Percentiles rank a stretch among this genome's conserved stretches.
Conservation (phyloP, 2,113 vertebrate genomes). For the Ptyas mucosa region DNA sequence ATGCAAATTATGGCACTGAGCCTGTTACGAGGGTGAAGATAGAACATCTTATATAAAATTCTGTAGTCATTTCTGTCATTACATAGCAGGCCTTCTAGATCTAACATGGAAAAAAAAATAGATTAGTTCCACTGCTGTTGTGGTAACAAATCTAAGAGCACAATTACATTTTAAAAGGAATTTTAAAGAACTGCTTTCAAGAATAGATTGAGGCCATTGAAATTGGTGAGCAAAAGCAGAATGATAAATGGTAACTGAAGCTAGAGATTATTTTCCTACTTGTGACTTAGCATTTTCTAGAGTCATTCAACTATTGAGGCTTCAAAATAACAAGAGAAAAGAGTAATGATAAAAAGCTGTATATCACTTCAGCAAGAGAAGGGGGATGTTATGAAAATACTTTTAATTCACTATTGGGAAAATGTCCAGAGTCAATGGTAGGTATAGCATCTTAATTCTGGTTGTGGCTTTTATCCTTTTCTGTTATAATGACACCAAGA, state of each 20-base stretch:
- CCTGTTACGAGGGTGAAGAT: background rate
- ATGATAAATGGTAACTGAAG: background rate
- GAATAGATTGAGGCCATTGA: background rate
- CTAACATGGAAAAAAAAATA: background rate
- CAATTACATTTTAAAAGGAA: background rate
- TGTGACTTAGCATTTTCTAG: background rate
- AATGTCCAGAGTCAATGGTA: background rate
- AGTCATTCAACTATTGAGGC: background rate
- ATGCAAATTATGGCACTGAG: background rate
- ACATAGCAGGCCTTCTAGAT: background rate
- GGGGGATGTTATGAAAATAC: background rate
- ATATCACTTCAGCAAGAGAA: background rate
- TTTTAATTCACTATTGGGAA: background rate
- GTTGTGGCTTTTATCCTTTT: background rate
- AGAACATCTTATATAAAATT: background rate
- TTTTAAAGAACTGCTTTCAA: background rate
- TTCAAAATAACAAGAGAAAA: background rate
- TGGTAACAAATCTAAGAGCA: background rate
- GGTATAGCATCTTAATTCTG: background rate
- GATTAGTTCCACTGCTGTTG: background rate
- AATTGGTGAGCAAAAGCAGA: background rate
- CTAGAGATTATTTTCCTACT: background rate
- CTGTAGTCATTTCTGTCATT: background rate
- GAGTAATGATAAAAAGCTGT: background rate
- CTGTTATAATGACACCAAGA: background rate